Conservation (phyloP, 2,113 vertebrate species). For the Bettongia penicillata region DNA sequence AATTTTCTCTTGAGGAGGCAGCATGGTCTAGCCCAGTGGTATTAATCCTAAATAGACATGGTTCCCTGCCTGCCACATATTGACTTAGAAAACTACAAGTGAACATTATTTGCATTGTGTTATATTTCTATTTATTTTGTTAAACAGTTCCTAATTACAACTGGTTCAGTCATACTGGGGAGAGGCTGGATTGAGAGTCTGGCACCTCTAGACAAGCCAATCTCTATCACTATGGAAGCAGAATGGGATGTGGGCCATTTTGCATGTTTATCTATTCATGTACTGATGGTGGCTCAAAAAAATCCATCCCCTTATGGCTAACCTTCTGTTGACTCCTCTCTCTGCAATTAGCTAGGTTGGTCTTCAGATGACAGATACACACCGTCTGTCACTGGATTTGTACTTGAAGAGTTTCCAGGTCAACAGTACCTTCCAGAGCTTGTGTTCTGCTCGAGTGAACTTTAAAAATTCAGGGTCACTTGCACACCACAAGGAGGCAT, state of each 20-base stretch:
- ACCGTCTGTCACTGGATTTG: neutral
- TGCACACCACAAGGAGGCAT: neutral
- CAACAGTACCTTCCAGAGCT: neutral
- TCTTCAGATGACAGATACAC: neutral
- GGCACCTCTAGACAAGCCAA: neutral
- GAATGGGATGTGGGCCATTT: neutral
- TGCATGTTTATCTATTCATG: neutral
- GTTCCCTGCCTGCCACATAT: neutral
- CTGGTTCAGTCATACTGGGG: neutral
- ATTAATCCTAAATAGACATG: neutral
- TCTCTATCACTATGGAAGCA: neutral
- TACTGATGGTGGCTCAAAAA: neutral
- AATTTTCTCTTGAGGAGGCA: neutral
- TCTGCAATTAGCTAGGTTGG: neutral
- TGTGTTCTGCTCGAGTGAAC: neutral
- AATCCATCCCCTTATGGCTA: neutral
- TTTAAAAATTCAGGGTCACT: neutral
- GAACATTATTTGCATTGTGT: neutral
- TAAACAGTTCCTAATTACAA: neutral
- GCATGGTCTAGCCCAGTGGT: neutral
- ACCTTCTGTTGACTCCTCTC: neutral
- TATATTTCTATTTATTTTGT: neutral
- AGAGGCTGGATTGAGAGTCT: neutral
- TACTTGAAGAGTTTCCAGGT: neutral
- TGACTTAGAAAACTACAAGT: neutral